Conservation (phyloP, 2,888 invertebrate genomes). For the Macaria liturata region DNA sequence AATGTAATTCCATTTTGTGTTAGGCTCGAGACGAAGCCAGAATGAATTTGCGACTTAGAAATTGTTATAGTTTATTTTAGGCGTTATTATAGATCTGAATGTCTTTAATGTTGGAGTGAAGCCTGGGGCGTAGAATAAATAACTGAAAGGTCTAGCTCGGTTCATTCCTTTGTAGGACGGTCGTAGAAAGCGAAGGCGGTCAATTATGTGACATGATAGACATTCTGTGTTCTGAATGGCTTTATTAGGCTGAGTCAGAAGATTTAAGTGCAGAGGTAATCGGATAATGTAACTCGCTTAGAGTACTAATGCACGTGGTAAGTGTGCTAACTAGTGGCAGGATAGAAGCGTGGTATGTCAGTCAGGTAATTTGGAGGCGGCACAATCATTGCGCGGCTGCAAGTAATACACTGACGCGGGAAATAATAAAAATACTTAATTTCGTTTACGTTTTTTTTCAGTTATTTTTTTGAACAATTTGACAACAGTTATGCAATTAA, state of each 20-base stretch:
- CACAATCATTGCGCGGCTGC: conserved; percentile 32
- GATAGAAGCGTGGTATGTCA: conserved; percentile 61
- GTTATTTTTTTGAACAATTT: too few relatives aligned
- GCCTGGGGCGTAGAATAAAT: conserved; percentile 13
- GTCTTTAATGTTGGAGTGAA: conserved; percentile 10
- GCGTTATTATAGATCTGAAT: conserved; percentile 11
- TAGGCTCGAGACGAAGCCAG: conserved; percentile 26
- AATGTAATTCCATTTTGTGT: conserved; percentile 37
- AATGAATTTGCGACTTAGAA: conserved; percentile 15
- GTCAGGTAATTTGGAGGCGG: conserved; percentile 67
- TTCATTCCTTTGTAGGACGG: conserved; percentile 2
- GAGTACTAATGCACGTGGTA: conserved; percentile 46
- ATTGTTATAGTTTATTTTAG: conserved; percentile 20
- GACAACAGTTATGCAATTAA: too few relatives aligned
- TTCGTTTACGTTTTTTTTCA: too few relatives aligned
- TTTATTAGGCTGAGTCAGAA: conserved; percentile 7
- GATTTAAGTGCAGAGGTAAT: conserved; percentile 16
- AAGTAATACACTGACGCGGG: conserved; percentile 33
- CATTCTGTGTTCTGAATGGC: background rate
- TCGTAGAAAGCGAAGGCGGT: conserved; percentile 4
- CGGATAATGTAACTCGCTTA: conserved; percentile 49
- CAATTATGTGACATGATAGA: conserved; percentile 7
- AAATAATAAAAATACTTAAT: background rate
- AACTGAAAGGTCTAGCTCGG: conserved; percentile 12
- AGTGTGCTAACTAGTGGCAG: conserved; percentile 58